Evolutionary conservation across 2,797 vertebrate species (phyloP).

Genomic region (Philypnodon macrostomus): DNA sequence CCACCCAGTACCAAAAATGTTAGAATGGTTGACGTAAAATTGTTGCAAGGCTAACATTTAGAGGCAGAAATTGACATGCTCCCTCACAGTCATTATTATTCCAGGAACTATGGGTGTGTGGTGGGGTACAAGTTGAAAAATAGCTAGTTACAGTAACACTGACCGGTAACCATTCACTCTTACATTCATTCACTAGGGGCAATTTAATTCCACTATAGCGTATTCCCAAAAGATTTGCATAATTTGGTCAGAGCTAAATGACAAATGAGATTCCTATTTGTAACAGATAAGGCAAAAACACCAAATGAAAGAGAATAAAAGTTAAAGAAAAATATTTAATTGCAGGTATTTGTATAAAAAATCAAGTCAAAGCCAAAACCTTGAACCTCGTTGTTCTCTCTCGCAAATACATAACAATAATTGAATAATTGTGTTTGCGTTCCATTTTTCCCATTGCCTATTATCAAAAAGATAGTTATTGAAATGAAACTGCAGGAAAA

Average conservation of each 20-base stretch:
- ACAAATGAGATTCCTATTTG: no score
- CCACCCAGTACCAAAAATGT: no score
- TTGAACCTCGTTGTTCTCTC: neutral
- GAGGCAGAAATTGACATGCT: no score
- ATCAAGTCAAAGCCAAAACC: neutral
- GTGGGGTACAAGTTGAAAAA: no score
- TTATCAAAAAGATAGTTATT: slow-evolving; percentile 7
- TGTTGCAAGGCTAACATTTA: no score
- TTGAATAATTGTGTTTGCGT: slow-evolving; percentile 5
- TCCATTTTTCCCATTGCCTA: neutral
- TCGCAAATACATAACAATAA: neutral
- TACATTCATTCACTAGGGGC: no score
- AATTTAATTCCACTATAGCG: no score
- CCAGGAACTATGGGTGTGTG: no score
- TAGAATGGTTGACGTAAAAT: no score
- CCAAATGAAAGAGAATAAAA: neutral
- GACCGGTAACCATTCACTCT: no score
- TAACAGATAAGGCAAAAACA: neutral
- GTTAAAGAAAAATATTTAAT: neutral
- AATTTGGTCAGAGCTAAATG: neutral
- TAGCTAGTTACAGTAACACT: no score
- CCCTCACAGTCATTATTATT: no score
- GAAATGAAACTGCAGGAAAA: slow-evolving; percentile 1
- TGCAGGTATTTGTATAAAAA: slow-evolving; percentile 1
- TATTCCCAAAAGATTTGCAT: neutral